A percentile compares a stretch with the other conserved stretches of the same genome.
Evolutionary conservation across 1,140 invertebrate species (phyloP).

Genomic region (Platyscapa corneri): DNA sequence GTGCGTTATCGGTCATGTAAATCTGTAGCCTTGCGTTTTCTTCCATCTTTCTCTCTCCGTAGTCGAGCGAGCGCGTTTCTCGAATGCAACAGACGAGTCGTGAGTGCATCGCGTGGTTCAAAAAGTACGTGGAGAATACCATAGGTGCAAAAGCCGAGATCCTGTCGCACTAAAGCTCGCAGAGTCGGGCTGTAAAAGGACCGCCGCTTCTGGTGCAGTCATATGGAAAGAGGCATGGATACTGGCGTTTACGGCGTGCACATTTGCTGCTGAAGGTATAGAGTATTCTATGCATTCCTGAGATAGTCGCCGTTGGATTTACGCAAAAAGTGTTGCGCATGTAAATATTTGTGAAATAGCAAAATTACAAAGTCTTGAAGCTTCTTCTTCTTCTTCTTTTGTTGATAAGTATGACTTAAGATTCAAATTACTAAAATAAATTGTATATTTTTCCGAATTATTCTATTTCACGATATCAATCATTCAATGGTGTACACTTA

Average conservation of each 20-base stretch:
- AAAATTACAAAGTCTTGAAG: neutral
- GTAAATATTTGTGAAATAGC: slow-evolving; percentile 1
- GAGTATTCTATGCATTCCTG: slow-evolving; percentile 8
- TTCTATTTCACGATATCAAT: too few species aligned
- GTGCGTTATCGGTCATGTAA: too few species aligned
- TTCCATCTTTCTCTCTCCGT: neutral
- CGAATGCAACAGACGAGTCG: neutral
- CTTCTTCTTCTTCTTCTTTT: neutral
- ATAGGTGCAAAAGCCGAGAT: slow-evolving; percentile 25
- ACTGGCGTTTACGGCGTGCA: neutral
- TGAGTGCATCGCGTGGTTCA: neutral
- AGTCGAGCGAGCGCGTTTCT: neutral
- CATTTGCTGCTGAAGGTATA: neutral
- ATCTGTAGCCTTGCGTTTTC: neutral
- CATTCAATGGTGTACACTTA: too few species aligned
- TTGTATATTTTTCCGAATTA: neutral
- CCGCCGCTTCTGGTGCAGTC: slow-evolving; percentile 16
- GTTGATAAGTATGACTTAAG: too few species aligned
- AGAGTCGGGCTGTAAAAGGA: neutral
- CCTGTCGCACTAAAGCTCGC: slow-evolving; percentile 8
- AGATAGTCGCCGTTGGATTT: neutral
- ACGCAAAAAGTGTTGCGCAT: neutral
- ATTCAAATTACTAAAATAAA: too few species aligned
- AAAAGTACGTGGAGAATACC: neutral
- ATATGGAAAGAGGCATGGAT: neutral